Conservation (phyloP, 1,140 invertebrate species). For the Drosophila grimshawi region DNA sequence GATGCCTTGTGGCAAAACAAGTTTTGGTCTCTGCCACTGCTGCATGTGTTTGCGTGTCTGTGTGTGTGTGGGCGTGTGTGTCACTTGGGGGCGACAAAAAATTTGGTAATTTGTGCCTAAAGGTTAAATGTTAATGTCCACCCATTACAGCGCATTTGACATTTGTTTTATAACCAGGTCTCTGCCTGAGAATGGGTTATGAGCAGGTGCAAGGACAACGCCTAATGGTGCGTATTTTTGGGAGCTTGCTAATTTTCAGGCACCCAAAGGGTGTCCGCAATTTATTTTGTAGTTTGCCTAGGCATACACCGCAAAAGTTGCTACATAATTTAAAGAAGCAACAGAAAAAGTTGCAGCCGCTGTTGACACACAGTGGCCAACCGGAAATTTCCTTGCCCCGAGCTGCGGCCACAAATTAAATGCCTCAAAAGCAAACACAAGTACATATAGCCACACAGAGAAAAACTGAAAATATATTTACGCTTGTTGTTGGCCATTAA, state of each 20-base stretch:
- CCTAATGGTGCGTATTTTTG: slow-evolving; percentile 64
- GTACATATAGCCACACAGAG: background rate
- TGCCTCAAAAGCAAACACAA: slow-evolving; percentile 40
- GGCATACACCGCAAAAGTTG: slow-evolving; percentile 30
- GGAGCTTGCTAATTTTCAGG: slow-evolving; percentile 59
- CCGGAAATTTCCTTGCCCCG: slow-evolving; percentile 45
- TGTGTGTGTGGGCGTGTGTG: slow-evolving; percentile 17
- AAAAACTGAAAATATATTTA: slow-evolving; percentile 23
- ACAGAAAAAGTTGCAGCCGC: slow-evolving; percentile 23
- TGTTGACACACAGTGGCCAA: slow-evolving; percentile 41
- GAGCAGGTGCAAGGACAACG: slow-evolving; percentile 46
- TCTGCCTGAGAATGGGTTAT: slow-evolving; percentile 61
- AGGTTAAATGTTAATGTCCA: slow-evolving; percentile 81
- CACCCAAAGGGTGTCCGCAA: slow-evolving; percentile 13
- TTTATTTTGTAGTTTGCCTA: slow-evolving; percentile 59
- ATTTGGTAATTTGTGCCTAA: slow-evolving; percentile 76
- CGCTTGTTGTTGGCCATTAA: slow-evolving; percentile 51
- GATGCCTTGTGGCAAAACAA: slow-evolving; percentile 47
- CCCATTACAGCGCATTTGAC: slow-evolving; percentile 76
- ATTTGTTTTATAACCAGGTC: slow-evolving; percentile 49
- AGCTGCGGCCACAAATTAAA: slow-evolving; percentile 57
- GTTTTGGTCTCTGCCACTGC: slow-evolving; percentile 16
- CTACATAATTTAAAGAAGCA: slow-evolving; percentile 59
- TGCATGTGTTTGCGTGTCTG: slow-evolving; percentile 6
- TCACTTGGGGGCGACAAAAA: slow-evolving; percentile 72